Evolutionary conservation across 2,888 invertebrate species (phyloP).

Genomic region (Drosophila meridionalis): DNA sequence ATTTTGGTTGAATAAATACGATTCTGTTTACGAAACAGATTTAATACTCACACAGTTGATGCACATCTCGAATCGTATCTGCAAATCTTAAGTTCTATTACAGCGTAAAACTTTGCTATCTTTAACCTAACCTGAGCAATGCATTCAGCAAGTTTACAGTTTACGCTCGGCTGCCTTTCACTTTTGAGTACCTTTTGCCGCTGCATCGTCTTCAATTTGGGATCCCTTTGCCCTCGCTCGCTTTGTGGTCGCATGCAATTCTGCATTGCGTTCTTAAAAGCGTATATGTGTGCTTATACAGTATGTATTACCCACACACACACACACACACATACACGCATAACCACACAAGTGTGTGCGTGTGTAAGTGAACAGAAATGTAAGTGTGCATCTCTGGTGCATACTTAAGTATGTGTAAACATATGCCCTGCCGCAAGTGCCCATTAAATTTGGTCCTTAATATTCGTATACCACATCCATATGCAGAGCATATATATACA

Average conservation of each 20-base stretch:
- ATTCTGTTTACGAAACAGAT: not conserved
- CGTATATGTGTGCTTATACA: constrained; percentile 18
- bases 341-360: not conserved
- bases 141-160: not conserved
- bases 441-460: constrained; percentile 71
- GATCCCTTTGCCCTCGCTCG: not conserved
- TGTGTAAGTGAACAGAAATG: constrained; percentile 45
- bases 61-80: not conserved
- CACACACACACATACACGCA: constrained; percentile 10
- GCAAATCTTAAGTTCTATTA: constrained; percentile 2
- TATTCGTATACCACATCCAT: constrained; percentile 24
- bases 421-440: constrained; percentile 62
- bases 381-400: constrained; percentile 36
- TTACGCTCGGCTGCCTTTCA: constrained; percentile 13
- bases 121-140: not conserved
- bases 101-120: not conserved
- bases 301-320: not conserved
- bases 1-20: not conserved
- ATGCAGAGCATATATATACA: not conserved
- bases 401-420: constrained; percentile 72
- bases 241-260: constrained; percentile 42
- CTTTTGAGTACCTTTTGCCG: constrained; percentile 12
- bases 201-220: constrained; percentile 26
- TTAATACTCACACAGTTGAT: not conserved
- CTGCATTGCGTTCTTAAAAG: constrained; percentile 56